Evolutionary conservation across 2,797 vertebrate genomes (phyloP).

Genomic region (Aldrovandia affinis): DNA sequence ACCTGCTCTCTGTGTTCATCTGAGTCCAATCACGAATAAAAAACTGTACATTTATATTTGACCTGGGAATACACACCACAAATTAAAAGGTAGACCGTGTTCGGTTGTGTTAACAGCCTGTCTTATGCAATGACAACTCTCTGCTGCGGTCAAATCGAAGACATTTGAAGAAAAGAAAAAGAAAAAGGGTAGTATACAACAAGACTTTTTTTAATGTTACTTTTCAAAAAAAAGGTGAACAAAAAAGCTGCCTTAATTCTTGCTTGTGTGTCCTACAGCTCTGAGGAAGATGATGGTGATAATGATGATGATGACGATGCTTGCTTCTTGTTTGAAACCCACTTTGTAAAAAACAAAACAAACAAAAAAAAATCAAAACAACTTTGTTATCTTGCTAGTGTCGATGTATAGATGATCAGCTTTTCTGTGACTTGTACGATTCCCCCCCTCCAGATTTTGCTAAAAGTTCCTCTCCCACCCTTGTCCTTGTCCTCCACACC

Average conservation of each 20-base stretch:
- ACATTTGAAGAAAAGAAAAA: slow-evolving; percentile 34
- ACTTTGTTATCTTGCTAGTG: slow-evolving; percentile 80
- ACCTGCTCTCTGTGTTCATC: neutral
- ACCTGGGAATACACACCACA: slow-evolving; percentile 54
- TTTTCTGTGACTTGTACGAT: slow-evolving; percentile 78
- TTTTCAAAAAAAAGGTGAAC: slow-evolving; percentile 64
- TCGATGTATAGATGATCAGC: slow-evolving; percentile 81
- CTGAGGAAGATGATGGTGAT: slow-evolving; percentile 63
- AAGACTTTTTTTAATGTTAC: slow-evolving; percentile 59
- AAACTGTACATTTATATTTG: neutral
- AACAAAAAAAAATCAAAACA: slow-evolving; percentile 65
- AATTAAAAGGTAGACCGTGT: slow-evolving; percentile 54
- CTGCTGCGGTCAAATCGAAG: slow-evolving; percentile 49
- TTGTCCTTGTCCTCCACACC: slow-evolving; percentile 28
- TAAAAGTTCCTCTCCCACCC: slow-evolving; percentile 47
- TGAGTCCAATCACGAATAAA: neutral
- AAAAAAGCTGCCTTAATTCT: slow-evolving; percentile 83
- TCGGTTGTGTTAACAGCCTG: slow-evolving; percentile 64
- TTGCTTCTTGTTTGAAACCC: slow-evolving; percentile 60
- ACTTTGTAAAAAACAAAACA: slow-evolving; percentile 76
- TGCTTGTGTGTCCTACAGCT: slow-evolving; percentile 77
- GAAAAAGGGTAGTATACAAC: slow-evolving; percentile 52
- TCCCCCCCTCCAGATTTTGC: slow-evolving; percentile 71
- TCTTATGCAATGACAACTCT: slow-evolving; percentile 74
- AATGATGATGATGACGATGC: slow-evolving; percentile 63